A percentile compares a stretch with the other conserved stretches of the same genome.
Conservation (phyloP, 2,113 vertebrate genomes). For the Ginglymostoma cirratum region DNA sequence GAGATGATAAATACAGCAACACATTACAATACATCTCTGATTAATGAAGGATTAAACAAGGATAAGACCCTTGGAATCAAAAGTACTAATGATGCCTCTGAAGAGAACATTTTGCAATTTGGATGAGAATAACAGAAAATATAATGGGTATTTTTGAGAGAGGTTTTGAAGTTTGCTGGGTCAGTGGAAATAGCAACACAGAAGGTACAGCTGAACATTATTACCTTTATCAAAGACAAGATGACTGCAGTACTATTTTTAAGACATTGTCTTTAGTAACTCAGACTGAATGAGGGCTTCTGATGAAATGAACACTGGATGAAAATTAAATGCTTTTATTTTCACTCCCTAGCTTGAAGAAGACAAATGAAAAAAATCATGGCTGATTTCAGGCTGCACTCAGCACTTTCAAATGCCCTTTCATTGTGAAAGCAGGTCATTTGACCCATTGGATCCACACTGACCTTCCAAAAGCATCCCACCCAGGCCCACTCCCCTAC, state of each 20-base stretch:
- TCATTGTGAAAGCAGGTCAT: no score
- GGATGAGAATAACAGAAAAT: not conserved
- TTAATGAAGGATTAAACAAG: not conserved
- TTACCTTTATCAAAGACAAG: not conserved
- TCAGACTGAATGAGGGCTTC: not conserved
- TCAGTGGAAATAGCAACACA: not conserved
- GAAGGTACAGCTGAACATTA: not conserved
- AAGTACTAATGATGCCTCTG: not conserved
- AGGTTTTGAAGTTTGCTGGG: not conserved
- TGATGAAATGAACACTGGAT: constrained; percentile 4
- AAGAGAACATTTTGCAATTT: not conserved
- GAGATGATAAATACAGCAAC: no score
- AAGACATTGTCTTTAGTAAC: not conserved
- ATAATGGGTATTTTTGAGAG: not conserved
- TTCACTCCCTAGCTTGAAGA: not conserved
- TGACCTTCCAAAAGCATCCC: no score
- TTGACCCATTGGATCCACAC: no score
- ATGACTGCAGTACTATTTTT: not conserved
- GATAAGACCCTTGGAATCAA: not conserved
- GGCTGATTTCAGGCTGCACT: not conserved
- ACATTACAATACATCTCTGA: not conserved
- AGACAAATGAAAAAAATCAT: not conserved
- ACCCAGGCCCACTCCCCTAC: no score
- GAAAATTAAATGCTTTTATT: not conserved
- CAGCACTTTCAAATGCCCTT: not conserved